phyloP scores from a whole-genome alignment of 2,888 invertebrate species.

The Trachelus tabidus region DNA sequence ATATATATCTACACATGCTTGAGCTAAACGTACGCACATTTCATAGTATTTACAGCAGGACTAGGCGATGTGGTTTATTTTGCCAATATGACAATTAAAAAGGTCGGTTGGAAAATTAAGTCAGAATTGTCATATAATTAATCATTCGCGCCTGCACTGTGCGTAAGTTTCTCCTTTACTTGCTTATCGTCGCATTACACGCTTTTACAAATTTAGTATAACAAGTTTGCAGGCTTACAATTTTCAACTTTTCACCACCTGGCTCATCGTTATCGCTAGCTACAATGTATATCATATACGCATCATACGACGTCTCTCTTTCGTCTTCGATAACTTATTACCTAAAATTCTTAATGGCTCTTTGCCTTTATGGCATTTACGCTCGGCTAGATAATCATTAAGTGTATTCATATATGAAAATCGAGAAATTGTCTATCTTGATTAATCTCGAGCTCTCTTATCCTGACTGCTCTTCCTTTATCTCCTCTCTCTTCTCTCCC shows the following conservation, averaged over 20 bases:
- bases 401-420: background rate
- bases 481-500: conserved; percentile 5
- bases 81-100: background rate
- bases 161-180: background rate
- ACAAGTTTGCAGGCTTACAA: background rate
- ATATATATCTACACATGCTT: conserved; percentile 38
- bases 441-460: background rate
- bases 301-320: background rate
- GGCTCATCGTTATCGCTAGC: background rate
- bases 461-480: background rate
- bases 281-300: background rate
- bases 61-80: background rate
- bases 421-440: conserved; percentile 1
- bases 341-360: background rate
- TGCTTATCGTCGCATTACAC: background rate
- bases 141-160: background rate
- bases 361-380: background rate
- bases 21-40: conserved; percentile 34
- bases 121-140: background rate
- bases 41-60: conserved; percentile 7
- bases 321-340: background rate
- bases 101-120: background rate
- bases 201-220: conserved; percentile 4
- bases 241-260: background rate
- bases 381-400: background rate